phyloP scores from a whole-genome alignment of 2,888 invertebrate species.

The Ennomos fuscantarius region DNA sequence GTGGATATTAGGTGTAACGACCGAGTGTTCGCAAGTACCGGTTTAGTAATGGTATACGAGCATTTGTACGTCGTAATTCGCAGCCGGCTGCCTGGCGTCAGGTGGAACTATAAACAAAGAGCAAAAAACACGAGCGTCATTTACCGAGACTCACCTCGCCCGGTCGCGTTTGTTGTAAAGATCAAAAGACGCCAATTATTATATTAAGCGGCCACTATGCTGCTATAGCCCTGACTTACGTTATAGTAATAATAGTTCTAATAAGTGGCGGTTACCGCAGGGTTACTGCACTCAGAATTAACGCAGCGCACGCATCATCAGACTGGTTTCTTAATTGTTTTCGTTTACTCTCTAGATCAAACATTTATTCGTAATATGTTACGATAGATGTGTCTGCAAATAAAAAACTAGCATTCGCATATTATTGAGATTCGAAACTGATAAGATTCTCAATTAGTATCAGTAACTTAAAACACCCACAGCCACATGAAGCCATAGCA shows the following conservation, averaged over 20 bases:
- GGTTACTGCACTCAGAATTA: conserved; percentile 19
- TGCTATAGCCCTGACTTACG: background rate
- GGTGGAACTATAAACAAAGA: conserved; percentile 45
- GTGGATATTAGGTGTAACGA: conserved; percentile 11
- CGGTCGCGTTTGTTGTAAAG: conserved; percentile 19
- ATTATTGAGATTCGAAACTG: conserved; percentile 9
- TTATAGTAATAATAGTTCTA: conserved; percentile 11
- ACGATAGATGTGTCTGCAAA: background rate
- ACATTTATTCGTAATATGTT: background rate
- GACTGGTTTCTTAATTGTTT: background rate
- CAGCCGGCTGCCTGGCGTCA: conserved; percentile 43
- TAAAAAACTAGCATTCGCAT: background rate
- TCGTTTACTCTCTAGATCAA: conserved; percentile 3
- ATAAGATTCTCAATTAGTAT: conserved; percentile 19
- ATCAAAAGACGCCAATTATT: conserved; percentile 19
- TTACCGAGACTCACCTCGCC: conserved; percentile 26
- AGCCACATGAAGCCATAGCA: conserved; percentile 4
- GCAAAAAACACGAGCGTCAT: conserved; percentile 35
- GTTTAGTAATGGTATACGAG: conserved; percentile 20
- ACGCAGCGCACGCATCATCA: background rate
- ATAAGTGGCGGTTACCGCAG: conserved; percentile 5
- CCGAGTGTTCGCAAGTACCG: conserved; percentile 15
- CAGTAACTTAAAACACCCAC: conserved; percentile 29
- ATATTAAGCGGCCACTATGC: conserved; percentile 9
- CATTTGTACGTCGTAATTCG: conserved; percentile 24